Percentiles rank a stretch among this genome's conserved stretches.
These are phyloP conservation scores for Promerops cafer DNA, from an alignment of 2,113 vertebrate genomes.

Conservation along the genomic window DNA sequence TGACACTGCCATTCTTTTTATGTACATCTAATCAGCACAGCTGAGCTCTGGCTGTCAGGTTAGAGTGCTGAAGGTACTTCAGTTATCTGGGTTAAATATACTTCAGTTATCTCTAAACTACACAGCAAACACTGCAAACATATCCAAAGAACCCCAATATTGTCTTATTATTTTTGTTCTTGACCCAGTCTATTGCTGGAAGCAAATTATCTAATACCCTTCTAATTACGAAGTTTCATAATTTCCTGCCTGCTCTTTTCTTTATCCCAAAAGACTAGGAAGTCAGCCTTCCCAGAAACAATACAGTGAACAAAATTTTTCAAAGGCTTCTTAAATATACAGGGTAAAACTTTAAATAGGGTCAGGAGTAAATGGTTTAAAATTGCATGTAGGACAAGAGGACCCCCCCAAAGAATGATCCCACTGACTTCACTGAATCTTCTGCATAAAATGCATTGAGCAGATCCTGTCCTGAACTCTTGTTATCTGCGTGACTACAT, in stretches of 20 bases:
- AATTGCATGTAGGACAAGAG: neutral
- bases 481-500: neutral
- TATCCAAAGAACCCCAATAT: neutral
- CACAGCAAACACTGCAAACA: neutral
- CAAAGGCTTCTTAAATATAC: neutral
- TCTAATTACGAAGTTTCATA: neutral
- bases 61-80: neutral
- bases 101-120: neutral
- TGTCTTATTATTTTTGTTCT: neutral
- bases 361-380: neutral
- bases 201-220: neutral
- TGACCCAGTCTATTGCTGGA: neutral
- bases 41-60: constrained; percentile 1
- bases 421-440: neutral
- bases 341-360: neutral
- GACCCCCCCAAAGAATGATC: neutral
- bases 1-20: neutral
- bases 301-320: neutral
- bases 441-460: neutral
- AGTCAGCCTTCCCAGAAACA: neutral
- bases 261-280: neutral
- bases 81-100: constrained; percentile 24
- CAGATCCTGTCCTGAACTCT: neutral
- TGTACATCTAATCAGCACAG: neutral
- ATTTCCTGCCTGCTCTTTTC: neutral